phyloP scores from a whole-genome alignment of 2,888 invertebrate genomes.

The Yponomeuta malinellus region DNA sequence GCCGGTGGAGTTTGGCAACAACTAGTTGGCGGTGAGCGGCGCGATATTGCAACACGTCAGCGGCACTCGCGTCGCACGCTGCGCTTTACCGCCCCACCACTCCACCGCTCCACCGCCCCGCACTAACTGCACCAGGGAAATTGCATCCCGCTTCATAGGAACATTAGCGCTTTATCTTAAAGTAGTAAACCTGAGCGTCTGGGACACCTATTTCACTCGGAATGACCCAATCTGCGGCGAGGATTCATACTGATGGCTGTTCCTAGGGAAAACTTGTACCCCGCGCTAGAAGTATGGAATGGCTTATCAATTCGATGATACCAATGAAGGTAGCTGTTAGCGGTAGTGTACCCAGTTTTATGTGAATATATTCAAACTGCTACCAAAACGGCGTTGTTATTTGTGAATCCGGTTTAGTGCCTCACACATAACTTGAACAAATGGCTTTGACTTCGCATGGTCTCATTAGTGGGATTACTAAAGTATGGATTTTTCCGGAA shows the following conservation, averaged over 20 bases:
- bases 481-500: too few species aligned
- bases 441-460: too few species aligned
- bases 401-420: too few species aligned
- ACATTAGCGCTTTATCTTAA: conserved; percentile 3
- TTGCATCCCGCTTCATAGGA: neutral
- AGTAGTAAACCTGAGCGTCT: neutral
- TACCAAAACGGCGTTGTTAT: too few species aligned
- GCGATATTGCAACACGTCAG: neutral
- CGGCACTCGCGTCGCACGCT: neutral
- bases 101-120: neutral
- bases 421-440: too few species aligned
- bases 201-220: neutral
- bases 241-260: neutral
- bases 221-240: conserved; percentile 1
- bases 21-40: neutral
- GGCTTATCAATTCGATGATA: neutral
- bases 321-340: too few species aligned
- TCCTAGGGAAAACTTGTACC: neutral
- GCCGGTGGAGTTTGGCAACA: neutral
- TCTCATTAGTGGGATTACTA: too few species aligned
- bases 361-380: too few species aligned
- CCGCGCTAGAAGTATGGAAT: neutral
- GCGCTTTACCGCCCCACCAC: neutral
- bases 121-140: neutral
- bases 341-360: too few species aligned